These are phyloP conservation scores for Clarias gariepinus DNA, from an alignment of 2,113 vertebrate genomes.

Conservation along the genomic window DNA sequence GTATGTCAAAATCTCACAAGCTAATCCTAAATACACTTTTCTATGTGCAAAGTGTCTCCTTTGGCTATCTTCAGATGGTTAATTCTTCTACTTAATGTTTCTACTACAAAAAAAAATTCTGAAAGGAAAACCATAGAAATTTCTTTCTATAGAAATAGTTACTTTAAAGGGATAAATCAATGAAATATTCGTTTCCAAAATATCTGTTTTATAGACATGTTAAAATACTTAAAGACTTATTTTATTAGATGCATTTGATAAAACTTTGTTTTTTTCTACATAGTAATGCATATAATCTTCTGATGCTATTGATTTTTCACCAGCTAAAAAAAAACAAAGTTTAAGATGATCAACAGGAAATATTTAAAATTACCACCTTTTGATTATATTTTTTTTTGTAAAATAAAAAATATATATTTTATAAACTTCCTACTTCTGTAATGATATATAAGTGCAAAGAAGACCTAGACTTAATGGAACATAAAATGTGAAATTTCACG, in stretches of 20 bases:
- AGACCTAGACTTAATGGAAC: not conserved
- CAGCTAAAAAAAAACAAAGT: not conserved
- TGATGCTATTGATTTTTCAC: not conserved
- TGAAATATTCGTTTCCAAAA: not conserved
- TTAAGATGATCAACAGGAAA: not conserved
- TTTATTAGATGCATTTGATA: not conserved
- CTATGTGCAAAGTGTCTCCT: not conserved
- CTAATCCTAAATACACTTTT: not conserved
- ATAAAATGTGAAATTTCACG: not conserved
- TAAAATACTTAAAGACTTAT: not conserved
- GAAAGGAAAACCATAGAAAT: no score
- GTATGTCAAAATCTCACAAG: not conserved
- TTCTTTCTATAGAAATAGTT: not conserved
- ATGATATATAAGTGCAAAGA: not conserved
- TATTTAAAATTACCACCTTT: not conserved
- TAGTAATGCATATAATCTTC: not conserved
- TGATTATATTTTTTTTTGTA: not conserved
- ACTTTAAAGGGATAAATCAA: not conserved
- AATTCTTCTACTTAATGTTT: not conserved
- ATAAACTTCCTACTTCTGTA: not conserved
- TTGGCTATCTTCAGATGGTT: not conserved
- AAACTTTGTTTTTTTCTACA: not conserved
- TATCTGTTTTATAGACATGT: not conserved
- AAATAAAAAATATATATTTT: not conserved
- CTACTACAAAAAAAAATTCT: no score